These are phyloP conservation scores for Thecophora atra DNA, from an alignment of 2,888 invertebrate species.

Conservation along the genomic window DNA sequence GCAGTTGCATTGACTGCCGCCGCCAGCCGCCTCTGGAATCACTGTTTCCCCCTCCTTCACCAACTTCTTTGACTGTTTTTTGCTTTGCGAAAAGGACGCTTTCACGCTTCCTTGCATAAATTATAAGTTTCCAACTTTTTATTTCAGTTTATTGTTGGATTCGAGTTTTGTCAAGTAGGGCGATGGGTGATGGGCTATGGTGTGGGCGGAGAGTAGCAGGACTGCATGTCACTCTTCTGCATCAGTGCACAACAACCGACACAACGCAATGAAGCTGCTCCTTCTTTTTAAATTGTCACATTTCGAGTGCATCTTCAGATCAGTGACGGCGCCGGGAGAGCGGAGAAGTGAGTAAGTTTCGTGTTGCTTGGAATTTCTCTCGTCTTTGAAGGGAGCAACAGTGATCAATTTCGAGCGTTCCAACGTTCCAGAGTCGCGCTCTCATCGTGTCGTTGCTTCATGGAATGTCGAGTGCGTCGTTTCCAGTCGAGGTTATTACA, in stretches of 20 bases:
- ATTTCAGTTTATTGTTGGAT: slow-evolving; percentile 26
- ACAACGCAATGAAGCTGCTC: neutral
- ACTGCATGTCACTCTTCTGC: slow-evolving; percentile 3
- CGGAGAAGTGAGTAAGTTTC: neutral
- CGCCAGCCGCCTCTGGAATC: neutral
- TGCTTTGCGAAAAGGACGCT: neutral
- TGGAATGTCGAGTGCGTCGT: too few species aligned
- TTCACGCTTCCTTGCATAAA: slow-evolving; percentile 42
- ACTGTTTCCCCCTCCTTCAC: neutral
- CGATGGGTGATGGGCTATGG: neutral
- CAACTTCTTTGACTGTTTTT: neutral
- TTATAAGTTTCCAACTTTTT: slow-evolving; percentile 40
- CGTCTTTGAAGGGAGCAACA: too few species aligned
- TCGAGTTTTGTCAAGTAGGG: neutral
- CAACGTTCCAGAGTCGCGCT: too few species aligned
- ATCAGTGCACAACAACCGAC: neutral
- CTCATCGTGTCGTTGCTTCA: too few species aligned
- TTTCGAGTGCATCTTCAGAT: slow-evolving; percentile 23
- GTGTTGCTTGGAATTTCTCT: neutral
- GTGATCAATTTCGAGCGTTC: too few species aligned
- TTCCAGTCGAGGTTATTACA: too few species aligned
- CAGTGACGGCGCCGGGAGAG: neutral
- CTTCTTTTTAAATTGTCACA: slow-evolving; percentile 23
- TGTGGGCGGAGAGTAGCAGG: neutral
- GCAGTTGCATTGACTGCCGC: neutral